Evolutionary conservation across 2,888 invertebrate species (phyloP), one percentile per base, ranked within the genome.

Genomic region (Sminthurinus aureus): DNA sequence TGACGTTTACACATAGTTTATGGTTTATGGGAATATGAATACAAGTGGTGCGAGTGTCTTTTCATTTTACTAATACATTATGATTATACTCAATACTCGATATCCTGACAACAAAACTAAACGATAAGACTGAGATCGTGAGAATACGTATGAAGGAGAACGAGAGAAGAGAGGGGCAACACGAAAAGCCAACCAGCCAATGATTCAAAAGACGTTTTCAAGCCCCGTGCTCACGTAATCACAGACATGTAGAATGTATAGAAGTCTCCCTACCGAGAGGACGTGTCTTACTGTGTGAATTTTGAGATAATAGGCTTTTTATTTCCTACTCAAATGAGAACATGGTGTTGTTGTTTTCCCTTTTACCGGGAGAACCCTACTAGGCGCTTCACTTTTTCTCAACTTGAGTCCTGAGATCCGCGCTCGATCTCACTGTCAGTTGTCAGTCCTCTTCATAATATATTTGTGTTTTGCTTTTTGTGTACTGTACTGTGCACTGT

Each of bases 241-340:
- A 78, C 6, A 38, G 38, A 38, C 38, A 38, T 38, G 38, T 38
- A 38, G 38, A 38, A 38, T 38, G 6, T 38, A 78, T 78, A 78
- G 78, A 78, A 78, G 78, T 66, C 18, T 78, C 78, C 78, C 78
- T 38, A 66, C 66, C 51, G 58, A 71, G 80, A 80, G 80, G 80
- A 80, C 80, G 80, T 79, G 80, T 78, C 78, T 78, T 78, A 78
- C 78, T 78, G 78, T 80, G 80, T 80, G 80, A 80, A 80, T 80
- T 52, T 79, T 80, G 71, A 80, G 80, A 80, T 80, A 80, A 80
- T 80, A 80, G 80, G 80, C 80, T 80, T 80, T 80, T 80, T 80
- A 80, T 80, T 80, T 80, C 71, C 38, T 4, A 38, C 80, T 80
- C 80, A 80, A 80, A 80, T 80, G 80, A 80, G 80, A 71, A 67